Conservation (phyloP, 2,797 vertebrate species). For the Fringilla coelebs region DNA sequence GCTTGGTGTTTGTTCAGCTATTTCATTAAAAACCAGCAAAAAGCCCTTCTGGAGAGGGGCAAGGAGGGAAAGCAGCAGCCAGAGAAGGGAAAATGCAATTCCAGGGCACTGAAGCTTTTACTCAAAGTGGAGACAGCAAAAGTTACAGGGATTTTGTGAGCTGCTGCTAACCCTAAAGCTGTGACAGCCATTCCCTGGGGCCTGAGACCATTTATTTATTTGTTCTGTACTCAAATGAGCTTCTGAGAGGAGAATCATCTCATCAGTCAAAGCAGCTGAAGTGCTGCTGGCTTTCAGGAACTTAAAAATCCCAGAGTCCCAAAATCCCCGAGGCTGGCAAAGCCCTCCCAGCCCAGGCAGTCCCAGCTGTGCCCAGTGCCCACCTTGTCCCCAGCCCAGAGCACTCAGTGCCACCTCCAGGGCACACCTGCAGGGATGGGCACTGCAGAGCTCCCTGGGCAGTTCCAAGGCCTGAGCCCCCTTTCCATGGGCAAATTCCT, state of each 20-base stretch:
- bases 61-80: not conserved
- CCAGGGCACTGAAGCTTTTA: not conserved
- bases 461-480: not conserved
- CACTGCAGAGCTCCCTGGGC: too few species aligned
- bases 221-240: not conserved
- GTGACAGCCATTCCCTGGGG: not conserved
- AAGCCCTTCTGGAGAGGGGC: not conserved
- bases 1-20: slow-evolving; percentile 2
- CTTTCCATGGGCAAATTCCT: not conserved
- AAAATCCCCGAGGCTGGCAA: rapidly evolving
- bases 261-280: not conserved
- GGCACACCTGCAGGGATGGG: too few species aligned
- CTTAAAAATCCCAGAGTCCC: not conserved
- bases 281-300: not conserved
- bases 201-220: not conserved
- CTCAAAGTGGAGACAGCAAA: not conserved
- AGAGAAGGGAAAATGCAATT: not conserved
- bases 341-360: rapidly evolving
- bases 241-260: not conserved
- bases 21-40: not conserved
- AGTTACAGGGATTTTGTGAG: not conserved
- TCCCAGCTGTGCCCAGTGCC: too few species aligned
- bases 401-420: too few species aligned
- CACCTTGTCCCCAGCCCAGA: too few species aligned
- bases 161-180: not conserved